Conservation (phyloP, 2,888 invertebrate species). For the Maniola hyperantus region DNA sequence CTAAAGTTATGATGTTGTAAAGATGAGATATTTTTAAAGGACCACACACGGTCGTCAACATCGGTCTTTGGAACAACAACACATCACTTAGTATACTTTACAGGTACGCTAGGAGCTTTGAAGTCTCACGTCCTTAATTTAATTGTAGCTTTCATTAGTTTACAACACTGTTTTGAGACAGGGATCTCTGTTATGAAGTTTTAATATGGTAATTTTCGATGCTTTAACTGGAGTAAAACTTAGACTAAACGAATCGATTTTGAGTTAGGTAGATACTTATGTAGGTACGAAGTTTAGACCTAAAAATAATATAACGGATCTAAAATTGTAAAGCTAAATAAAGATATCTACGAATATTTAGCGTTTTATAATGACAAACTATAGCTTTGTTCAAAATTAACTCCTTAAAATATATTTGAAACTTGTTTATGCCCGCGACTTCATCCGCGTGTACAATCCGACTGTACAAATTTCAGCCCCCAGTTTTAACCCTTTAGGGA, state of each 20-base stretch:
- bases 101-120: slow-evolving; percentile 76
- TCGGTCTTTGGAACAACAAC: slow-evolving; percentile 76
- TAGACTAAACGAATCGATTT: neutral
- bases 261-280: neutral
- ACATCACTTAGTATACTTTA: slow-evolving; percentile 78
- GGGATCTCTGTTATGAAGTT: neutral
- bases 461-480: too few relatives aligned
- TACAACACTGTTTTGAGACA: neutral
- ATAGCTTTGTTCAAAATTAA: too few relatives aligned
- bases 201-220: neutral
- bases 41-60: slow-evolving; percentile 80
- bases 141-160: slow-evolving; percentile 43
- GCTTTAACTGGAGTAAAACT: neutral
- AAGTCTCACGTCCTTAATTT: slow-evolving; percentile 59
- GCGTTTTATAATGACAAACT: too few relatives aligned
- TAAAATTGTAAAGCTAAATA: too few relatives aligned
- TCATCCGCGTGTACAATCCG: too few relatives aligned
- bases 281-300: too few relatives aligned
- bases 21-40: slow-evolving; percentile 51
- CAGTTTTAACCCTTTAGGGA: too few relatives aligned
- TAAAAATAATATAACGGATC: too few relatives aligned
- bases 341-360: too few relatives aligned
- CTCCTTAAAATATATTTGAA: too few relatives aligned
- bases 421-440: too few relatives aligned
- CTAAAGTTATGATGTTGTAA: slow-evolving; percentile 46